A percentile compares a stretch with the other conserved stretches of the same genome.
Evolutionary conservation across 2,113 vertebrate species (phyloP).

Genomic region (Procavia capensis): DNA sequence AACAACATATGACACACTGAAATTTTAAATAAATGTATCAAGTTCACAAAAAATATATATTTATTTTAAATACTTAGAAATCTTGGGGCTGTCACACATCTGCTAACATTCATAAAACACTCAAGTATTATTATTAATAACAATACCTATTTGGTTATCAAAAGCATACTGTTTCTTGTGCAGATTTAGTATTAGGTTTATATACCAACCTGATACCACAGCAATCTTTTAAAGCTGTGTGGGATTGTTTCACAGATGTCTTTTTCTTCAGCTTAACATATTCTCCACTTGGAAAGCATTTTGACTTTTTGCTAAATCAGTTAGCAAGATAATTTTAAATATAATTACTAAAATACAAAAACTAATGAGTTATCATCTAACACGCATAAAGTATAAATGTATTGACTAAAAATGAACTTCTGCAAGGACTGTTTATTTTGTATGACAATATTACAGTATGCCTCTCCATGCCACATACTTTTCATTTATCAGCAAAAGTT

Average conservation of each 20-base stretch:
- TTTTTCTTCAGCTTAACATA: constrained; percentile 47
- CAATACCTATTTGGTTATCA: neutral
- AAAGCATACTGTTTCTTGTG: neutral
- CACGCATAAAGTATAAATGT: neutral
- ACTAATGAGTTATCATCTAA: constrained; percentile 26
- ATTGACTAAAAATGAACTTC: constrained; percentile 17
- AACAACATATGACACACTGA: neutral
- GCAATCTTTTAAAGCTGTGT: neutral
- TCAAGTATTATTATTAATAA: constrained; percentile 5
- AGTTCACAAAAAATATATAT: neutral
- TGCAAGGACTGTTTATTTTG: neutral
- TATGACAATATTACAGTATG: neutral
- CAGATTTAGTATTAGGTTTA: neutral
- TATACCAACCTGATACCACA: neutral
- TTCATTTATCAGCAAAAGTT: neutral
- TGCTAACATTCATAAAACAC: neutral
- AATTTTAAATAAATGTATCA: neutral
- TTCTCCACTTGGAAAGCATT: constrained; percentile 10
- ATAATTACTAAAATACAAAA: constrained; percentile 31
- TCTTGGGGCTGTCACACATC: neutral
- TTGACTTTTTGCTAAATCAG: constrained; percentile 25
- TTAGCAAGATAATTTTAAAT: constrained; percentile 20
- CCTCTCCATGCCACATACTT: neutral
- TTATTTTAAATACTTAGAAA: constrained; percentile 25
- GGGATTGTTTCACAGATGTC: constrained; percentile 22